A percentile compares a stretch with the other conserved stretches of the same genome.
Conservation (phyloP, 2,888 invertebrate genomes). For the Torymus texanus region DNA sequence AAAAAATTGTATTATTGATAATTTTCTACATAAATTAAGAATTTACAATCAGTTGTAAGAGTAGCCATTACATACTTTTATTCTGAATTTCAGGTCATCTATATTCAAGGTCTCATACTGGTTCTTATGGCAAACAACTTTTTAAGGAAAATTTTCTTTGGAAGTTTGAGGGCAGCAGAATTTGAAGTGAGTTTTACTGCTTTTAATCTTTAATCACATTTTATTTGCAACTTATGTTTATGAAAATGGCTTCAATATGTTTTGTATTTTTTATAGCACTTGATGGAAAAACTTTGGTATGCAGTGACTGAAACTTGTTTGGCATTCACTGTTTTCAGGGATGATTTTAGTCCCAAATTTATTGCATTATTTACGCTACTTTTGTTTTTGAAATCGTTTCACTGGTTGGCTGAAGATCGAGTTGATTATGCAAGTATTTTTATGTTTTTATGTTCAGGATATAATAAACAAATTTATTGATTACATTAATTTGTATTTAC, state of each 20-base stretch:
- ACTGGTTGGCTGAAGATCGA: constrained; percentile 99
- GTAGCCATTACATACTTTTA: background rate
- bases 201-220: no score
- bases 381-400: constrained; percentile 98
- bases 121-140: constrained; percentile 95
- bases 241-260: background rate
- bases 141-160: constrained; percentile 94
- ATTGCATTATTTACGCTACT: constrained; percentile 97
- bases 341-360: constrained; percentile 99
- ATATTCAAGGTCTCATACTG: constrained; percentile 96
- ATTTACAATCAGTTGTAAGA: no score
- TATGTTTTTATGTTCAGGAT: constrained; percentile 17
- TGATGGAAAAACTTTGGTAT: constrained; percentile 99
- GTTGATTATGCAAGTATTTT: constrained; percentile 93
- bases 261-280: constrained; percentile 82
- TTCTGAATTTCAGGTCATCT: constrained; percentile 87
- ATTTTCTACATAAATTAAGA: no score
- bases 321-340: constrained; percentile 98
- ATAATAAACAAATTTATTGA: constrained; percentile 6
- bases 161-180: constrained; percentile 95
- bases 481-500: constrained; percentile 63
- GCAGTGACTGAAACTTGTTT: constrained; percentile 99
- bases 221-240: no score
- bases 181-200: constrained; percentile 84
- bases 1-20: no score